These are phyloP conservation scores for Cryptoblepharus egeriae DNA, from an alignment of 2,797 vertebrate genomes.

Conservation along the genomic window DNA sequence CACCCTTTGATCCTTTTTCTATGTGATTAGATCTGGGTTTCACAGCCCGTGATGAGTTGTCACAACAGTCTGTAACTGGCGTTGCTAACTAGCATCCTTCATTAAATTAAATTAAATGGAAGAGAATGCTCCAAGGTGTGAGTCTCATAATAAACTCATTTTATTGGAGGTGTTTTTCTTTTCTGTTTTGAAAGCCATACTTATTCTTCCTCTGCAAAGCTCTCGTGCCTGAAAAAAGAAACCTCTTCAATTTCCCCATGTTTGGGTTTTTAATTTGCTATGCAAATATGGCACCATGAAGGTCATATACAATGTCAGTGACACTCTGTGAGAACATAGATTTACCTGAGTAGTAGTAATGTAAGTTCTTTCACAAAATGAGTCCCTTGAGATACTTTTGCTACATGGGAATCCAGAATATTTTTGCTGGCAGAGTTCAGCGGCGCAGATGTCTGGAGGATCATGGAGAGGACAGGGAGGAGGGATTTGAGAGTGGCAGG, in stretches of 20 bases:
- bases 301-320: constrained; percentile 40
- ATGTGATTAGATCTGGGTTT: constrained; percentile 37
- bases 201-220: constrained; percentile 24
- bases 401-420: not conserved
- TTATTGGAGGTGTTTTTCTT: not conserved
- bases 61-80: constrained; percentile 27
- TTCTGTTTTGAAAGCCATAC: constrained; percentile 27
- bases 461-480: too few relatives aligned
- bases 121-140: constrained; percentile 7
- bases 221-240: constrained; percentile 32
- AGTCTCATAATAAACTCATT: constrained; percentile 49
- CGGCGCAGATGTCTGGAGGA: too few relatives aligned
- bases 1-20: constrained; percentile 27
- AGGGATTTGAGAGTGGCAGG: too few relatives aligned
- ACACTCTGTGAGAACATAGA: constrained; percentile 13
- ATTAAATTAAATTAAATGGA: constrained; percentile 34
- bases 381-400: not conserved
- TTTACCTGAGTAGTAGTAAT: constrained; percentile 22
- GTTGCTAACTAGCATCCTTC: constrained; percentile 46
- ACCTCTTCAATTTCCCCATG: constrained; percentile 19
- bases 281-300: constrained; percentile 39
- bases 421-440: constrained; percentile 10
- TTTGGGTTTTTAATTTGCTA: constrained; percentile 44
- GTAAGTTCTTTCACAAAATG: not conserved
- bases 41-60: constrained; percentile 24